Conservation (phyloP, 2,797 vertebrate species). For the Phylloscopus collybita region DNA sequence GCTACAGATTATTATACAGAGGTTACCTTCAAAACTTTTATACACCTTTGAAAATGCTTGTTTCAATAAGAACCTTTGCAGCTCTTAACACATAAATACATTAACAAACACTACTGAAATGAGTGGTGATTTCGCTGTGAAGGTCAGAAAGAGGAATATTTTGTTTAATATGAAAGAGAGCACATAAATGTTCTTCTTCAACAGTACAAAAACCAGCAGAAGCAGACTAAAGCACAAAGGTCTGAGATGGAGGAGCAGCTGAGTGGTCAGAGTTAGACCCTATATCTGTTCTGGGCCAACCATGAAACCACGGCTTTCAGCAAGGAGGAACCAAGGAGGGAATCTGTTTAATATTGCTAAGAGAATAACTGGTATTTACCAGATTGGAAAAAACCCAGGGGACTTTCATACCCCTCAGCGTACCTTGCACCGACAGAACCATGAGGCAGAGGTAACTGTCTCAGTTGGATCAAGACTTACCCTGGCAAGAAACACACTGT, state of each 20-base stretch:
- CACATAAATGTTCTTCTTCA: neutral
- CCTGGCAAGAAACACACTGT: neutral
- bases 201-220: neutral
- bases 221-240: neutral
- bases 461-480: neutral
- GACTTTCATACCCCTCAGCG: neutral
- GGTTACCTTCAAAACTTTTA: neutral
- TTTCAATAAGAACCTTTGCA: neutral
- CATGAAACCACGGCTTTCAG: neutral
- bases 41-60: neutral
- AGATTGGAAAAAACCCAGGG: neutral
- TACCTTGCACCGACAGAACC: neutral
- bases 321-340: neutral
- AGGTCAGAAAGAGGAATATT: neutral
- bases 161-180: neutral
- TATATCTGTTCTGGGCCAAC: neutral
- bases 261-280: neutral
- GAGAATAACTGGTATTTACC: neutral
- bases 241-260: neutral
- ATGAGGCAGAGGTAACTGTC: neutral
- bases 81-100: neutral
- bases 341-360: neutral
- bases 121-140: neutral
- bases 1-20: neutral
- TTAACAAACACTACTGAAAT: neutral